Evolutionary conservation across 1,140 invertebrate species (phyloP), one percentile per base, ranked within the genome.

Genomic region (Nasonia giraulti): DNA sequence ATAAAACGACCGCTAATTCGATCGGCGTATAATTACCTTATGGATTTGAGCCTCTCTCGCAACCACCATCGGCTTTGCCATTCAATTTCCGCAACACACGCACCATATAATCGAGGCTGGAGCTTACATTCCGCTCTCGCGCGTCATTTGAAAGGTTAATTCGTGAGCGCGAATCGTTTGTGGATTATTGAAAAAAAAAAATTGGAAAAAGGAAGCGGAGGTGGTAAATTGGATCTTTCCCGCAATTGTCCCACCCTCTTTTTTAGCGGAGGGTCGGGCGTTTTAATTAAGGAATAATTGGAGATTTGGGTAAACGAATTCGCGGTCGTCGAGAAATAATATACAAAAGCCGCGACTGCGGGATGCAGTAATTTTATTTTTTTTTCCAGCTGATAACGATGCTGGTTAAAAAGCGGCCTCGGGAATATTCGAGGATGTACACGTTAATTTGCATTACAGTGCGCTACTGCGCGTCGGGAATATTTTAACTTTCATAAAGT

Each of bases 1-100:
- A 82, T 82, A 66, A 82, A 82, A 62, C 50, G 73, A n/a, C 68
- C 50, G 10, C 14, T 82, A 14, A 73, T 66, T 82, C 73, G n/a
- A 82, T 82, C 76, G 47, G 8, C 17, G 33, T 27, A 37, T 37
- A 76, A 76, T 82, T 62, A 76, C 40, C n/a, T 75, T 62, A 76
- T 75, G 27, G 80, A 47, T 12, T 75, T 75, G 8, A 40, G 20
- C 0, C 14, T 27, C 27, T 27, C 27, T 62, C 20, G 55, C 14
- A 2, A 17, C 80, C 50, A 33, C 27, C 33, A 17, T n/a, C n/a
- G 68, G 66, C 37, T 71, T 31, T 44, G 47, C 37, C 33, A 47
- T 71, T 80, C 37, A 71, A 71, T 80, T 71, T 80, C 44, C n/a
- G 44, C 44, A 47, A 75, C 2, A 77, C 37, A 44, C 7, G 73